Percentiles rank a stretch among this genome's conserved stretches.
These are phyloP conservation scores for Ctenodactylus gundi DNA, from an alignment of 2,113 vertebrate species.

Conservation along the genomic window DNA sequence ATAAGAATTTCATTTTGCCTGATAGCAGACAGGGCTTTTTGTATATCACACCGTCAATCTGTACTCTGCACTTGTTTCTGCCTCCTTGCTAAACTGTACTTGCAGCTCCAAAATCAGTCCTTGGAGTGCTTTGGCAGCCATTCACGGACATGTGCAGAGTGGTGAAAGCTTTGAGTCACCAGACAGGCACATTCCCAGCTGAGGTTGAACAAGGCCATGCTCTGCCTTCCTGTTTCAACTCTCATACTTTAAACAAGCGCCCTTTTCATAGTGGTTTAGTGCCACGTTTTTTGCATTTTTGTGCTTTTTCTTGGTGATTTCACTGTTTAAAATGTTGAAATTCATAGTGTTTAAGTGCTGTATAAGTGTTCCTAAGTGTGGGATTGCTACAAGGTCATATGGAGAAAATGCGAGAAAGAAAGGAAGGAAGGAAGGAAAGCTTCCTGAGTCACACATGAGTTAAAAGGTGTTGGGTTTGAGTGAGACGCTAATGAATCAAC, in stretches of 20 bases:
- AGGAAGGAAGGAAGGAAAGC: not conserved
- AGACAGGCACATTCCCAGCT: not conserved
- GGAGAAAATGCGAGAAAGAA: not conserved
- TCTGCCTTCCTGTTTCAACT: not conserved
- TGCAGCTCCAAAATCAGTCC: not conserved
- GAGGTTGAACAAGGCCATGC: not conserved
- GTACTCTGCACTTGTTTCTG: not conserved
- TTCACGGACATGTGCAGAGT: not conserved
- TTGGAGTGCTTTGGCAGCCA: not conserved
- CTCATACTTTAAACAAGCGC: not conserved
- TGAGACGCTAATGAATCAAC: not conserved
- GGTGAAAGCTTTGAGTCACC: not conserved
- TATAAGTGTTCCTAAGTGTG: not conserved
- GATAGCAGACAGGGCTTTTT: not conserved
- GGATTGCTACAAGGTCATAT: not conserved
- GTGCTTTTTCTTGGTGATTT: not conserved
- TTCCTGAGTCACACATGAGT: not conserved
- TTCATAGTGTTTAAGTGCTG: not conserved
- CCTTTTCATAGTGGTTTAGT: not conserved
- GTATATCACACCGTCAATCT: not conserved
- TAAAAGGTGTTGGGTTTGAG: not conserved
- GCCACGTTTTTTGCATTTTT: not conserved
- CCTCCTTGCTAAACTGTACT: not conserved
- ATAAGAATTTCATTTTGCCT: not conserved
- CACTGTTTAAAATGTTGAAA: not conserved